phyloP scores from a whole-genome alignment of 2,113 vertebrate species.

The Phainopepla nitens region DNA sequence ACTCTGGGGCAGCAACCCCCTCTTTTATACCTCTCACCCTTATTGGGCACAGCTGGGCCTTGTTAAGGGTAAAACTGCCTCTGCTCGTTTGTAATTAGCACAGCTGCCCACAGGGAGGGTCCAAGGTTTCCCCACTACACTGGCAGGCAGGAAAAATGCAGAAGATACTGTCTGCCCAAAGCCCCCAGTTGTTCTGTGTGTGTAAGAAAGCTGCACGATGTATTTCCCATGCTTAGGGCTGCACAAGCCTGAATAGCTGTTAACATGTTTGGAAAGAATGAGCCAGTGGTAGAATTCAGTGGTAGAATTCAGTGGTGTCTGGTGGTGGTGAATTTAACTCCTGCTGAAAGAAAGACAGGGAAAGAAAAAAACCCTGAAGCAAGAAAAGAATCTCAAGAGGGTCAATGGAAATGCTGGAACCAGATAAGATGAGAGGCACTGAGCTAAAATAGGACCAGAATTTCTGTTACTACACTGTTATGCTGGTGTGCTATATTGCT shows the following conservation, averaged over 20 bases:
- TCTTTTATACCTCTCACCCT: too few species aligned
- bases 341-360: neutral
- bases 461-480: neutral
- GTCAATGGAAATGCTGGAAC: neutral
- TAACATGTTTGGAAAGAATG: neutral
- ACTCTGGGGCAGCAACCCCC: too few species aligned
- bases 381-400: neutral
- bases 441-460: rapidly evolving
- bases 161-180: neutral
- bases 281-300: neutral
- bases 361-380: neutral
- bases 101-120: neutral
- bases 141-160: neutral
- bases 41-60: too few species aligned
- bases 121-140: rapidly evolving
- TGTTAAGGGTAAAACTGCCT: too few species aligned
- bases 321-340: neutral
- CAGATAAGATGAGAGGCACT: neutral
- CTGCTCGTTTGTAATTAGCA: too few species aligned
- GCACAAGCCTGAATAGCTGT: neutral
- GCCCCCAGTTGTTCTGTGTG: rapidly evolving
- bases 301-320: neutral
- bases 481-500: neutral
- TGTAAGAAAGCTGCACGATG: neutral
- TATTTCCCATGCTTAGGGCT: neutral